Conservation (phyloP, 2,888 invertebrate species). For the Tetragonisca angustula region DNA sequence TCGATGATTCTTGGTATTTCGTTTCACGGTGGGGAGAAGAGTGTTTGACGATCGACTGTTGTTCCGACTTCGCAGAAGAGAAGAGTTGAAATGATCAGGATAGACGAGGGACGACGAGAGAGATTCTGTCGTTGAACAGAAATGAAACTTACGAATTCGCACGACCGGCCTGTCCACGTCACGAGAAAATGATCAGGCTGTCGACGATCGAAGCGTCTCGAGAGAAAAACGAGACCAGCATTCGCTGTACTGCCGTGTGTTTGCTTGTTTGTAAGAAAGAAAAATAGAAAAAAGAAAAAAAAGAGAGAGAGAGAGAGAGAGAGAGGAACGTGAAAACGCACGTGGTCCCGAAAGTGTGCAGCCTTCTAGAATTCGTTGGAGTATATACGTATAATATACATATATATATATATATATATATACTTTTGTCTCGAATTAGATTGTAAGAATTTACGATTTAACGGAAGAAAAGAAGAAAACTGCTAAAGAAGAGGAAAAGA, state of each 20-base stretch:
- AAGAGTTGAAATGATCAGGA: neutral
- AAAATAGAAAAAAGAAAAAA: neutral
- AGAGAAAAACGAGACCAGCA: conserved; percentile 6
- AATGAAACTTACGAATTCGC: neutral
- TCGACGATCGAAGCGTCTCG: conserved; percentile 25
- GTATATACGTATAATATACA: neutral
- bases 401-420: neutral
- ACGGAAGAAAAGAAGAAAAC: neutral
- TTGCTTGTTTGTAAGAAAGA: conserved; percentile 18
- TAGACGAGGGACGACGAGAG: neutral
- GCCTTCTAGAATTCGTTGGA: conserved; percentile 36
- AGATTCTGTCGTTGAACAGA: neutral
- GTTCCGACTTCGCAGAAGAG: too few species aligned
- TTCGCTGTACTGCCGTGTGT: conserved; percentile 46
- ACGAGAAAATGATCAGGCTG: conserved; percentile 26
- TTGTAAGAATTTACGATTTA: conserved; percentile 35
- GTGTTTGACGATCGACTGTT: too few species aligned
- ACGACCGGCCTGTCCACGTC: neutral
- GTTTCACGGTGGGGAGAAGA: neutral
- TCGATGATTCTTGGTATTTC: neutral
- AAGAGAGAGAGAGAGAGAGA: neutral
- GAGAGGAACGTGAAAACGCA: conserved; percentile 3
- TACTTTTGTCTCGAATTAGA: conserved; percentile 36
- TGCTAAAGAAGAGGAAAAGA: conserved; percentile 9
- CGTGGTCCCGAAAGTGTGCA: conserved; percentile 27